Evolutionary conservation across 2,888 invertebrate genomes (phyloP), one percentile per base, ranked within the genome.

Genomic region (Syrista parreyssii): DNA sequence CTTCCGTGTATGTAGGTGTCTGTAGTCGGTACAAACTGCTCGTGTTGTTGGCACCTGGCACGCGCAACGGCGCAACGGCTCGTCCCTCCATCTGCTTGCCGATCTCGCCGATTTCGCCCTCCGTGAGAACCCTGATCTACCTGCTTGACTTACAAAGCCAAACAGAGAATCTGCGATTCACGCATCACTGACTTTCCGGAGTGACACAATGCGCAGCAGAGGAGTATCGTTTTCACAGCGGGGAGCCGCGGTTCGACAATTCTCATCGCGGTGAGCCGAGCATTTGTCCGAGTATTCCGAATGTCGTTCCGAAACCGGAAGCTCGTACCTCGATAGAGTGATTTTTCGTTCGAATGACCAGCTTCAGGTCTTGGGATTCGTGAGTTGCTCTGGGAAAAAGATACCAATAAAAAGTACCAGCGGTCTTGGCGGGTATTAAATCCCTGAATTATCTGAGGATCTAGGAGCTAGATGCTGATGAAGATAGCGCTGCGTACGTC

Each of bases 71-170:
- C 79, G 81, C 80, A 76, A 68, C 68, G 73, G 74, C 79, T 78
- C 81, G 75, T 68, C 69, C 68, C 40, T 73, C 73, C 30, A 77
- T 79, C 35, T 79, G 75, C 55, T 55, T 55, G 23, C 15, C 55
- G 15, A 55, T 71, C 75, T 31, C 15, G 33, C 15, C 32, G 36
- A 40, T 35, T 32, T 68, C 75, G 68, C 76, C 78, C 72, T 73
- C 76, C 80, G 79, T 82, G 82, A 82, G 82, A 82, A 82, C 80
- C 79, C 76, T 73, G 80, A 78, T 76, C 82, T 83, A 82, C 82
- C 82, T 83, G 82, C 76, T 76, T 55, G 30, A 36, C 76, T 69
- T 55, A 74, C 76, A 79, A 55, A 55, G 55, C 55, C 55, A 55
- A 23, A 23, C 23, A 6, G 55, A 55, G 55, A 55, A 55, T 55